Base-by-base conservation (phyloP, 2,888 invertebrate genomes). In the Mayetiola destructor region DNA sequence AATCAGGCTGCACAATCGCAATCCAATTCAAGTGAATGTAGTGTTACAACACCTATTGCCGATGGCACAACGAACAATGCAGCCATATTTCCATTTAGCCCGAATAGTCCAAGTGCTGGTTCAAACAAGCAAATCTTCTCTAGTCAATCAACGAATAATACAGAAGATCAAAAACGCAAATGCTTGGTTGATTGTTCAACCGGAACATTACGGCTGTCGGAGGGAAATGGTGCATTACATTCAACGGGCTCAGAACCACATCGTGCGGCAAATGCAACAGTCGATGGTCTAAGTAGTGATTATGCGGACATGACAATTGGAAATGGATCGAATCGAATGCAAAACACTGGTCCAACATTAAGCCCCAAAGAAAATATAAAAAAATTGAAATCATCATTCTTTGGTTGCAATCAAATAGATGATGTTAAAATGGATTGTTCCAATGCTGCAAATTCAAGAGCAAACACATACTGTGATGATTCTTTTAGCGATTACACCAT, bases 11-110 rank as follows among this genome's bases (percentile, higher is more conserved):
- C 48, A 9, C 48, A 48, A 48, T 27, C 58, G 36, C 67, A 75
- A n/a, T 68, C 74, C 53, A 72, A 73, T 60, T 73, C 73, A 3
- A 48, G 48, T n/a, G 48, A 48, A 48, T 48, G 48, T 27, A 48
- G 48, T 27, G 27, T 27, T 48, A 27, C 48, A 23, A 48, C 48
- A 12, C 48, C 48, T 27, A 69, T 60, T 58, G 73, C 72, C 58
- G 68, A 71, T 60, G 70, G 75, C 2, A 79, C 80, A 1, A 78
- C 79, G 1, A 78, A 79, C 1, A 80, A 80, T 52, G 80, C 76
- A 3, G 80, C 82, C 0, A 79, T 84, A 59, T 84, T 84, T 67
- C 82, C 84, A 1, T 76, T 84, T 64, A 81, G 82, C 61, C 83
- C 83, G 1, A 77, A 78, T 16, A 55, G 55, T 18, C 55, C 55